These are phyloP conservation scores for Heliangelus exortis DNA, from an alignment of 2,797 vertebrate species.

Conservation along the genomic window DNA sequence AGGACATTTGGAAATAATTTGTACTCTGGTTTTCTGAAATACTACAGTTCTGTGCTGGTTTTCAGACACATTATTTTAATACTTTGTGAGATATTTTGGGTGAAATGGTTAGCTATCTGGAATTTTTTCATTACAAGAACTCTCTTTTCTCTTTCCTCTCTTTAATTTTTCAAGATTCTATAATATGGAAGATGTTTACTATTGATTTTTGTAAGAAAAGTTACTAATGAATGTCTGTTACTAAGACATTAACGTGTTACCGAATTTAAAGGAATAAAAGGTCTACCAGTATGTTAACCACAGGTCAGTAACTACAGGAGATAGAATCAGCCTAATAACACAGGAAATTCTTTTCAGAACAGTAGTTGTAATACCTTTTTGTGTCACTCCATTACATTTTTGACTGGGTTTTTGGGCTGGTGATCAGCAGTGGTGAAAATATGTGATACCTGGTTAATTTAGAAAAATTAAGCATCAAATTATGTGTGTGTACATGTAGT, in stretches of 20 bases:
- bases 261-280: background rate
- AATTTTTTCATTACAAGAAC: background rate
- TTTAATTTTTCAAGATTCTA: background rate
- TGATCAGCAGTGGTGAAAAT: background rate
- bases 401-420: background rate
- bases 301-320: background rate
- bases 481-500: background rate
- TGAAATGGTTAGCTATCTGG: background rate
- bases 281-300: background rate
- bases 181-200: background rate
- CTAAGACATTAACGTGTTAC: background rate
- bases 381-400: background rate
- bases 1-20: constrained; percentile 54
- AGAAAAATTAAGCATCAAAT: background rate
- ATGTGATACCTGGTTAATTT: background rate
- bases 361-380: background rate
- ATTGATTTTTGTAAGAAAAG: background rate
- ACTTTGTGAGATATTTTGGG: constrained; percentile 4
- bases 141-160: background rate
- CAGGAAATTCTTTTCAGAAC: background rate
- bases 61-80: constrained; percentile 44
- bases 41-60: constrained; percentile 33
- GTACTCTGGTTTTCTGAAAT: constrained; percentile 35
- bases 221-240: background rate
- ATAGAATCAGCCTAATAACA: background rate